Conservation (phyloP, 2,888 invertebrate genomes). For the Andrena praecox region DNA sequence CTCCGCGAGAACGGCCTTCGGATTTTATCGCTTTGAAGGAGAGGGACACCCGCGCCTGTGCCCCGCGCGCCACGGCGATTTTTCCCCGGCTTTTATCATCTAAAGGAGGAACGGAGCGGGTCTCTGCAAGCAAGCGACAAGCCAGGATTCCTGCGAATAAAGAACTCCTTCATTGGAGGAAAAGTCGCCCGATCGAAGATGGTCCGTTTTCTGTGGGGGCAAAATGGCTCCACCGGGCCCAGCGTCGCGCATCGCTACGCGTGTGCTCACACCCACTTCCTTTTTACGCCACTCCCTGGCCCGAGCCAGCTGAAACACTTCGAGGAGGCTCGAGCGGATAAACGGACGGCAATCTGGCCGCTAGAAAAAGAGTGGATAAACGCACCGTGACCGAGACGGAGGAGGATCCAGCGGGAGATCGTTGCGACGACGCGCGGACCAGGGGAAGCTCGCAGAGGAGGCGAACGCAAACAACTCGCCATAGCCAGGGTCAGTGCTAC, state of each 20-base stretch:
- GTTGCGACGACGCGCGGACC: no score
- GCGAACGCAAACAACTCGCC: background rate
- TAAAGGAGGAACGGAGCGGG: background rate
- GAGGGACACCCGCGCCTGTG: conserved; percentile 34
- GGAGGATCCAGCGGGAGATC: background rate
- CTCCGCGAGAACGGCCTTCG: conserved; percentile 67
- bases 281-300: conserved; percentile 84
- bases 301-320: conserved; percentile 40
- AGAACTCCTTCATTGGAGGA: conserved; percentile 35
- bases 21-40: conserved; percentile 68
- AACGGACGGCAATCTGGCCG: background rate
- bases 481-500: conserved; percentile 3
- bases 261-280: conserved; percentile 85
- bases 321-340: conserved; percentile 29
- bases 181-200: conserved; percentile 70
- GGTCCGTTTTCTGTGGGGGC: conserved; percentile 74
- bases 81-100: conserved; percentile 14
- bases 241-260: conserved; percentile 83
- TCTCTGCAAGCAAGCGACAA: background rate
- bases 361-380: background rate
- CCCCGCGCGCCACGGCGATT: conserved; percentile 13
- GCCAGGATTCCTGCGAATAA: background rate
- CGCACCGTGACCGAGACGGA: background rate
- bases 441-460: background rate
- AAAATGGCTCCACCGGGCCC: conserved; percentile 79